phyloP scores from a whole-genome alignment of 2,888 invertebrate genomes.

The Malachius bipustulatus region DNA sequence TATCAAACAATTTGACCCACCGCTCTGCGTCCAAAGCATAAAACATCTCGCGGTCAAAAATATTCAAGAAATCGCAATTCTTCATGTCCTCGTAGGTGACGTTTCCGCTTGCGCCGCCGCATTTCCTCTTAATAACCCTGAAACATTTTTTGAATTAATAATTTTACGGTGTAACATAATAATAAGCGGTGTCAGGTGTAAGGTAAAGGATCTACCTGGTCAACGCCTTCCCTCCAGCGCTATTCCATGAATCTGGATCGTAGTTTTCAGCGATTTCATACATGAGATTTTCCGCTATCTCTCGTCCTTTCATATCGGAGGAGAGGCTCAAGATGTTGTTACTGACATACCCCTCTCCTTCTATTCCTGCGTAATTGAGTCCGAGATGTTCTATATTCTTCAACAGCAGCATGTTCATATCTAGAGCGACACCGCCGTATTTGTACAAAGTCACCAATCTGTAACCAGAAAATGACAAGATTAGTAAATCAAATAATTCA shows the following conservation, averaged over 20 bases:
- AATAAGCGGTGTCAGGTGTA: no score
- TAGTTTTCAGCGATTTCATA: background rate
- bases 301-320: background rate
- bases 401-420: background rate
- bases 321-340: background rate
- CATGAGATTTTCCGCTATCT: background rate
- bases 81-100: no score
- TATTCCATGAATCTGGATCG: background rate
- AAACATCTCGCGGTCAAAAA: no score
- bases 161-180: no score
- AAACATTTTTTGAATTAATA: no score
- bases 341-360: background rate
- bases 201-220: no score
- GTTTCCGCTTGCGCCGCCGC: no score
- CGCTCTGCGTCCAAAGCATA: no score
- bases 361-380: background rate
- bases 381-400: background rate
- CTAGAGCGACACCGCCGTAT: slow-evolving; percentile 1
- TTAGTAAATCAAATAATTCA: no score
- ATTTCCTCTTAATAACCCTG: no score
- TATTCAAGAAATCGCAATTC: no score
- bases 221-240: background rate
- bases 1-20: no score
- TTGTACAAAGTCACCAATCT: background rate
- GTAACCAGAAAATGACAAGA: background rate